Percentiles rank a stretch among this genome's conserved stretches.
phyloP scores from a whole-genome alignment of 2,888 invertebrate genomes.

The Idaea dimidiata region DNA sequence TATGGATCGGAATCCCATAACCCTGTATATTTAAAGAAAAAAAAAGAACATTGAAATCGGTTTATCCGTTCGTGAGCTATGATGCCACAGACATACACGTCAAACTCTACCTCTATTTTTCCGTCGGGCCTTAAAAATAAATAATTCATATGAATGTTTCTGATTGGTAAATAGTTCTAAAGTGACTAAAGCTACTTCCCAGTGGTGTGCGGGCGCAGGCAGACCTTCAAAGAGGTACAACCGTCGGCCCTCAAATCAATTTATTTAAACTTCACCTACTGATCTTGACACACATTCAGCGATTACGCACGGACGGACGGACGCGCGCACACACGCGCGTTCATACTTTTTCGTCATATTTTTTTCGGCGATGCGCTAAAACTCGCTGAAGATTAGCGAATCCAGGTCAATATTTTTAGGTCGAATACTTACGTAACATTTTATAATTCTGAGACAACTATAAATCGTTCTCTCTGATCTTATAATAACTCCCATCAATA shows the following conservation, averaged over 20 bases:
- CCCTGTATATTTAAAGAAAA: no score
- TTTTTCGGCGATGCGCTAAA: conserved; percentile 35
- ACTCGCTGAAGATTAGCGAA: conserved; percentile 19
- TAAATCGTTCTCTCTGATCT: not conserved
- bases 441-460: conserved; percentile 11
- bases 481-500: not conserved
- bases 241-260: conserved; percentile 59
- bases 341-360: conserved; percentile 47
- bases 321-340: conserved; percentile 45
- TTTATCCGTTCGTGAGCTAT: no score
- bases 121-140: no score
- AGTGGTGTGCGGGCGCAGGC: conserved; percentile 26
- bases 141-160: no score
- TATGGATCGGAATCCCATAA: no score
- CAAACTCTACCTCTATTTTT: no score
- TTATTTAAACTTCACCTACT: conserved; percentile 80
- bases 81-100: no score
- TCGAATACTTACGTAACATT: conserved; percentile 26
- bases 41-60: no score
- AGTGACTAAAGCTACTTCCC: not conserved
- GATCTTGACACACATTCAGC: conserved; percentile 78
- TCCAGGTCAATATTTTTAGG: conserved; percentile 32
- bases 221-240: conserved; percentile 1
- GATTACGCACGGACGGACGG: conserved; percentile 65
- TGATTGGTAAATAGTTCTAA: not conserved